A percentile compares a stretch with the other conserved stretches of the same genome.
Evolutionary conservation across 2,888 invertebrate genomes (phyloP).

Genomic region (Lagria hirta): DNA sequence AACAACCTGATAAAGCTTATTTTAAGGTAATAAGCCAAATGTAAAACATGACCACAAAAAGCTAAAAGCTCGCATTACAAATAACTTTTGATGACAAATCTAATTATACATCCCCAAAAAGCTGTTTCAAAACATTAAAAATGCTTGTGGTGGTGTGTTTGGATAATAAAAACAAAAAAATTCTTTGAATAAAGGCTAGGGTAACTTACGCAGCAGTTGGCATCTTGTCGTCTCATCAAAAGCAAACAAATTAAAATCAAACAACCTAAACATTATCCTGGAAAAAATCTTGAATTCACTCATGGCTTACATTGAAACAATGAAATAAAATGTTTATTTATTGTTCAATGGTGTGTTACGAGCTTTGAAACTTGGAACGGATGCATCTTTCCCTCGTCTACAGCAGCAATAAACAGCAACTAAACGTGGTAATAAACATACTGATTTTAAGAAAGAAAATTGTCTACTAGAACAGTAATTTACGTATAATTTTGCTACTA

Average conservation of each 20-base stretch:
- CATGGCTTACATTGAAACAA: conserved; percentile 15
- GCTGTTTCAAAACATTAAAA: too few species aligned
- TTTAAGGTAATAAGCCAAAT: too few species aligned
- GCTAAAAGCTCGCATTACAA: too few species aligned
- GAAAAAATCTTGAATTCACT: conserved; percentile 11
- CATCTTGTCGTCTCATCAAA: conserved; percentile 1
- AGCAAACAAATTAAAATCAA: conserved; percentile 13
- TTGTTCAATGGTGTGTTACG: conserved; percentile 9
- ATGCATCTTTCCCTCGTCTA: conserved; percentile 7
- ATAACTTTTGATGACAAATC: too few species aligned
- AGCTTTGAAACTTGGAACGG: conserved; percentile 10
- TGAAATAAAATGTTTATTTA: conserved; percentile 16
- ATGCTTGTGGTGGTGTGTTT: background rate
- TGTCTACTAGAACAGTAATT: conserved; percentile 5
- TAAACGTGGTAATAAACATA: conserved; percentile 10
- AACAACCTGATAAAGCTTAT: too few species aligned
- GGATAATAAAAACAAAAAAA: background rate
- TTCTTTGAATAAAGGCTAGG: background rate
- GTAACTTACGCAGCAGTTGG: conserved; percentile 12
- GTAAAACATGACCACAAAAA: too few species aligned
- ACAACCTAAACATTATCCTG: conserved; percentile 5
- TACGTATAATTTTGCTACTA: conserved; percentile 15
- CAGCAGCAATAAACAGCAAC: conserved; percentile 11
- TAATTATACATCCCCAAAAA: too few species aligned
- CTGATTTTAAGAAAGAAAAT: conserved; percentile 9